A percentile compares a stretch with the other conserved stretches of the same genome.
phyloP scores from a whole-genome alignment of 2,113 vertebrate species.

The Eurypyga helias region DNA sequence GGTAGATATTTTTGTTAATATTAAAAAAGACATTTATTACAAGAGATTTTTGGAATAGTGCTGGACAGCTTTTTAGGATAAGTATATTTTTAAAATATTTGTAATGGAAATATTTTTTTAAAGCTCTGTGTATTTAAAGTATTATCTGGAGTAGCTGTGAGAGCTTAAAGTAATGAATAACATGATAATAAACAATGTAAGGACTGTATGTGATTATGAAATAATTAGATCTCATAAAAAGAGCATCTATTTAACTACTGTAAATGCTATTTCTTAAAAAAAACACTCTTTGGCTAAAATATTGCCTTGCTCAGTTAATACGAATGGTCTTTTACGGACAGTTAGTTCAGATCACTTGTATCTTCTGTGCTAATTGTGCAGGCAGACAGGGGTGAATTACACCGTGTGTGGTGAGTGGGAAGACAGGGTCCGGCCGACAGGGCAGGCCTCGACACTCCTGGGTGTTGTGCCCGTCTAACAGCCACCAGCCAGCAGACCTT shows the following conservation, averaged over 20 bases:
- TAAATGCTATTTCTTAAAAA: constrained; percentile 3
- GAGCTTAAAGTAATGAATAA: not conserved
- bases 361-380: not conserved
- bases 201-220: not conserved
- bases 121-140: constrained; percentile 51
- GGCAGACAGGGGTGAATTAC: not conserved
- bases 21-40: constrained; percentile 50
- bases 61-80: constrained; percentile 69
- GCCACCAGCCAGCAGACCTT: not conserved
- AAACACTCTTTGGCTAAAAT: not conserved
- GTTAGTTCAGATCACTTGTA: not conserved
- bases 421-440: fast-evolving
- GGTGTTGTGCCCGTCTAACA: not conserved
- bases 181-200: not conserved
- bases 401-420: not conserved
- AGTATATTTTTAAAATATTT: constrained; percentile 73
- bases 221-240: constrained; percentile 14
- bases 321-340: not conserved
- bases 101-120: constrained; percentile 73
- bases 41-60: constrained; percentile 66
- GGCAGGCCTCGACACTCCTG: not conserved
- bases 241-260: constrained; percentile 23
- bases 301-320: constrained; percentile 4
- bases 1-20: constrained; percentile 67
- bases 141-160: constrained; percentile 29